Conservation (phyloP, 2,888 invertebrate genomes). For the Bellardia pandia region DNA sequence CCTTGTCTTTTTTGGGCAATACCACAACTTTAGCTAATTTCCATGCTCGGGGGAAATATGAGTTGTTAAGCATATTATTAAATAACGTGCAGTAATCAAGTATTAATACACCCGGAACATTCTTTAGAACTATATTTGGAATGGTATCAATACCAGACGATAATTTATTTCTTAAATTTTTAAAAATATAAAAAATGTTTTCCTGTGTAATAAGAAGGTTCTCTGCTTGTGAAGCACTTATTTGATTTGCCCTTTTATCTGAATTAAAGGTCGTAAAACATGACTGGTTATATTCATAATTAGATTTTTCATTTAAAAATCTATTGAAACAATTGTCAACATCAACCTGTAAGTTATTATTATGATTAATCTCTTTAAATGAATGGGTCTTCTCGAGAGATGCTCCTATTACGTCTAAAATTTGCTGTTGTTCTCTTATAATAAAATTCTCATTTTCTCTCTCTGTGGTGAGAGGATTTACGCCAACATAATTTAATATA, state of each 20-base stretch:
- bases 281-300: constrained; percentile 33
- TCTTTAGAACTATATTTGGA: background rate
- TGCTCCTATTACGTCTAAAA: constrained; percentile 44
- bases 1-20: too few relatives aligned
- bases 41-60: too few relatives aligned
- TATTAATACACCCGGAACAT: too few relatives aligned
- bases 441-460: constrained; percentile 48
- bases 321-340: constrained; percentile 48
- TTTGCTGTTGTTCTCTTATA: constrained; percentile 40
- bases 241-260: background rate
- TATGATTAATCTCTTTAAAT: constrained; percentile 40
- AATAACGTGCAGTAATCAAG: too few relatives aligned
- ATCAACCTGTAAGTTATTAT: constrained; percentile 44
- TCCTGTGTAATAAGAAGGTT: constrained; percentile 29
- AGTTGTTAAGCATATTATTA: too few relatives aligned
- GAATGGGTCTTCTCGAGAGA: constrained; percentile 18
- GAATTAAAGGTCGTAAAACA: constrained; percentile 1
- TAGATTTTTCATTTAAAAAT: constrained; percentile 34
- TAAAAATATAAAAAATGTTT: constrained; percentile 38
- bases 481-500: constrained; percentile 26
- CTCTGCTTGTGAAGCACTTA: constrained; percentile 15
- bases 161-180: constrained; percentile 38
- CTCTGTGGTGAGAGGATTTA: constrained; percentile 30
- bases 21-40: too few relatives aligned
- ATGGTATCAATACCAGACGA: constrained; percentile 40